Conservation (phyloP, 2,888 invertebrate species). For the Eristalinus sepulchralis region DNA sequence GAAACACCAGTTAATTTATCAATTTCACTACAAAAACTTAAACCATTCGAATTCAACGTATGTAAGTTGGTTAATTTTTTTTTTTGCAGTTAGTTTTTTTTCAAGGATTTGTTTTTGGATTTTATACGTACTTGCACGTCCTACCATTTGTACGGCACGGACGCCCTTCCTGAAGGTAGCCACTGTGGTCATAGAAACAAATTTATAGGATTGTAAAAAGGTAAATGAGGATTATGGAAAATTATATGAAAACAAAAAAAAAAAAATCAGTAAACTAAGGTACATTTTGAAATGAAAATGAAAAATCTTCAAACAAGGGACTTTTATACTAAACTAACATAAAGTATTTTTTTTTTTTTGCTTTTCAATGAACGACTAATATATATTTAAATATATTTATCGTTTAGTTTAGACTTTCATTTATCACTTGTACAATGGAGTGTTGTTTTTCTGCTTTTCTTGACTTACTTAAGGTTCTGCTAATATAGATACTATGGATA, state of each 20-base stretch:
- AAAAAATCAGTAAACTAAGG: slow-evolving; percentile 48
- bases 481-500: slow-evolving; percentile 36
- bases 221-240: slow-evolving; percentile 77
- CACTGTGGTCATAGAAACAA: slow-evolving; percentile 87
- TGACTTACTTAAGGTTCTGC: slow-evolving; percentile 56
- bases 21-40: slow-evolving; percentile 72
- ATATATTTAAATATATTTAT: not conserved
- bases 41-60: slow-evolving; percentile 73
- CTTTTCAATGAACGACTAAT: slow-evolving; percentile 22
- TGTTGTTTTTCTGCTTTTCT: slow-evolving; percentile 9
- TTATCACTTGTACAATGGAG: slow-evolving; percentile 25
- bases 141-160: slow-evolving; percentile 99
- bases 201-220: slow-evolving; percentile 81
- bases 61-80: slow-evolving; percentile 47
- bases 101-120: slow-evolving; percentile 26
- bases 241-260: slow-evolving; percentile 69
- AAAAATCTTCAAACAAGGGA: slow-evolving; percentile 62
- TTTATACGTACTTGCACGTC: slow-evolving; percentile 97
- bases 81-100: slow-evolving; percentile 30
- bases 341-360: slow-evolving; percentile 17
- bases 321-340: slow-evolving; percentile 50
- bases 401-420: slow-evolving; percentile 5
- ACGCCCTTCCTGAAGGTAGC: slow-evolving; percentile 99
- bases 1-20: slow-evolving; percentile 71
- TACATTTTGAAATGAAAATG: slow-evolving; percentile 55